A percentile compares a stretch with the other conserved stretches of the same genome.
Conservation (phyloP, 1,140 invertebrate genomes). For the Orius insidiosus region DNA sequence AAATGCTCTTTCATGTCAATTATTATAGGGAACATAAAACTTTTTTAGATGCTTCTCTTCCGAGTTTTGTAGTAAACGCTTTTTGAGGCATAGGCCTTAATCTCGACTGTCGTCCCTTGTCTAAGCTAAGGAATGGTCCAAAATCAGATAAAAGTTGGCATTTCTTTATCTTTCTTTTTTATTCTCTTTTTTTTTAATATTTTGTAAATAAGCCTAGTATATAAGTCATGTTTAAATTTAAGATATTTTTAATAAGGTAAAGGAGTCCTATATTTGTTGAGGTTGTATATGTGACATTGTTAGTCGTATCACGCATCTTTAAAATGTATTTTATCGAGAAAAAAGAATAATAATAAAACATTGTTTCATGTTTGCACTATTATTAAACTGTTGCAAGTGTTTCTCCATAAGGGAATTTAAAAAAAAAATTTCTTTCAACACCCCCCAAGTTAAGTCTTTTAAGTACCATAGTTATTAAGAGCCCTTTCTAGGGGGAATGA, state of each 20-base stretch:
- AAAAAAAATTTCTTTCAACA: neutral
- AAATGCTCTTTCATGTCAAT: conserved; percentile 18
- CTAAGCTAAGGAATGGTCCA: neutral
- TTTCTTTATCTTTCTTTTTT: neutral
- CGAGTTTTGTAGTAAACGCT: neutral
- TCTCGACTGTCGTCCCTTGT: neutral
- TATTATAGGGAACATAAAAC: conserved; percentile 18
- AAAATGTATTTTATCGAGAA: no score
- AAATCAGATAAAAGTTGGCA: neutral
- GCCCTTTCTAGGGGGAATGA: no score
- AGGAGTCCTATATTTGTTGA: no score
- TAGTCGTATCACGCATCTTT: no score
- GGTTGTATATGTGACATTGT: no score
- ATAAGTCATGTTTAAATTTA: neutral
- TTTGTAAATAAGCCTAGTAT: neutral
- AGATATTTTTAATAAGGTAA: neutral
- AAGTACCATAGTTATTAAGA: no score
- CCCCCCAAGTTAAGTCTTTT: neutral
- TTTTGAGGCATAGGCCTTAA: neutral
- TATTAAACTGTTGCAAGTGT: neutral
- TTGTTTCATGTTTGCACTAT: neutral
- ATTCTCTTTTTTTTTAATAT: neutral
- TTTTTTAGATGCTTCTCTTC: neutral
- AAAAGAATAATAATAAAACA: neutral
- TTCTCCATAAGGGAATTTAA: neutral